A percentile compares a stretch with the other conserved stretches of the same genome.
Conservation (phyloP, 1,140 invertebrate genomes). For the Phymastichus coffea region DNA sequence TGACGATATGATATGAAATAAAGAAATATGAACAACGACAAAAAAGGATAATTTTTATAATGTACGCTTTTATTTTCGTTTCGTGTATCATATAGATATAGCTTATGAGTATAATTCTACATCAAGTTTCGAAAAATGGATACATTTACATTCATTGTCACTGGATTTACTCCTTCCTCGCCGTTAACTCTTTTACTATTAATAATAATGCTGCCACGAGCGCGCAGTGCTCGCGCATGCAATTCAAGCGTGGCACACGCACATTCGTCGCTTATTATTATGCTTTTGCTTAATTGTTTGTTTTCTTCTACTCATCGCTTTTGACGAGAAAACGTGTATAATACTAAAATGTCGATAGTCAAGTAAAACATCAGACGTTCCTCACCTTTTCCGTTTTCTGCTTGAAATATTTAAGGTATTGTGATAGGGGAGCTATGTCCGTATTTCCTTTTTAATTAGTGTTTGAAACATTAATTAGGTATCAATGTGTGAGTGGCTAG, state of each 20-base stretch:
- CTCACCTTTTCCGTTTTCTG: slow-evolving; percentile 50
- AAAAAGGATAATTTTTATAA: no score
- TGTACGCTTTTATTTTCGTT: slow-evolving; percentile 57
- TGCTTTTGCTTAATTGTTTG: slow-evolving; percentile 28
- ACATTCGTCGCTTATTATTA: slow-evolving; percentile 2
- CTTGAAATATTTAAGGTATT: slow-evolving; percentile 51
- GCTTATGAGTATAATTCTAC: slow-evolving; percentile 60
- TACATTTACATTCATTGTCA: slow-evolving; percentile 61
- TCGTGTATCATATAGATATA: slow-evolving; percentile 58
- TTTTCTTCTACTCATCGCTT: no score
- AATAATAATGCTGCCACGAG: no score
- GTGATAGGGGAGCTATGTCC: slow-evolving; percentile 55
- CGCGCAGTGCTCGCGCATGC: no score
- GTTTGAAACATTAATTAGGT: slow-evolving; percentile 56
- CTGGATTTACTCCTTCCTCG: slow-evolving; percentile 51
- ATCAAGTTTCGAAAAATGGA: slow-evolving; percentile 59
- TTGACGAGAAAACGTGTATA: slow-evolving; percentile 40
- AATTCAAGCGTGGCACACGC: no score
- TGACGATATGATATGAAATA: no score
- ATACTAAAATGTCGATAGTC: slow-evolving; percentile 55
- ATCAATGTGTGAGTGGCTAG: slow-evolving; percentile 38
- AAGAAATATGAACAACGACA: no score
- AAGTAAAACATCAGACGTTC: slow-evolving; percentile 52
- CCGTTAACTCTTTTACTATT: slow-evolving; percentile 40
- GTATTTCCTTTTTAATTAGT: slow-evolving; percentile 46